Evolutionary conservation across 1,140 invertebrate species (phyloP).

Genomic region (Trigoniulus corallinus): DNA sequence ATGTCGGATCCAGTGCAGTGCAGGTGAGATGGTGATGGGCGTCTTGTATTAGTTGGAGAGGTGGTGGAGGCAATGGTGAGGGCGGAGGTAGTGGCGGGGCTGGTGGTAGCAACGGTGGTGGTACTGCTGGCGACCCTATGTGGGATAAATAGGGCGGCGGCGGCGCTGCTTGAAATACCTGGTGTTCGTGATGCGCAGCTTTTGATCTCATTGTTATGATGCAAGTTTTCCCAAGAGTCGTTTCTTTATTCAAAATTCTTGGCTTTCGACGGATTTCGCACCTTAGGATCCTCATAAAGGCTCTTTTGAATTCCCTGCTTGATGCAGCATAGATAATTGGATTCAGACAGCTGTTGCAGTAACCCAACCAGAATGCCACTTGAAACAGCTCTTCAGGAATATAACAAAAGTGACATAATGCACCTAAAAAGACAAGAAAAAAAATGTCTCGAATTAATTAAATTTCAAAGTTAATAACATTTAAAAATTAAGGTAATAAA

Average conservation of each 20-base stretch:
- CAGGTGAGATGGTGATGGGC: too few relatives aligned
- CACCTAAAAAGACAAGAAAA: constrained; percentile 24
- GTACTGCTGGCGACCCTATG: too few relatives aligned
- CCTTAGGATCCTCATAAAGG: constrained; percentile 29
- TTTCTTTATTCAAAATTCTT: neutral
- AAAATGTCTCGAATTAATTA: too few relatives aligned
- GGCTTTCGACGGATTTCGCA: constrained; percentile 13
- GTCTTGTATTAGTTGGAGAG: too few relatives aligned
- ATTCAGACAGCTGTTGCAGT: constrained; percentile 51
- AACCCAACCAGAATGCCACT: constrained; percentile 48
- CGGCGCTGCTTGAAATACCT: too few relatives aligned
- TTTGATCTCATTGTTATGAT: neutral
- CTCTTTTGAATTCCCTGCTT: constrained; percentile 33
- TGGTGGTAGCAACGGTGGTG: too few relatives aligned
- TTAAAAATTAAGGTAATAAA: too few relatives aligned
- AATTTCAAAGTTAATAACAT: too few relatives aligned
- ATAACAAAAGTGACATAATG: constrained; percentile 27
- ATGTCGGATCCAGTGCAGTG: too few relatives aligned
- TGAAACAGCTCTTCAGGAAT: constrained; percentile 31
- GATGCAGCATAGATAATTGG: constrained; percentile 20
- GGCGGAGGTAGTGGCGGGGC: too few relatives aligned
- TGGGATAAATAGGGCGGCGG: too few relatives aligned
- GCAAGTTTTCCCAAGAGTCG: neutral
- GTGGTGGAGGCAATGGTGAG: too few relatives aligned
- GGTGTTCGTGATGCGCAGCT: neutral